phyloP scores from a whole-genome alignment of 2,888 invertebrate genomes.

The Volucella bombylans region DNA sequence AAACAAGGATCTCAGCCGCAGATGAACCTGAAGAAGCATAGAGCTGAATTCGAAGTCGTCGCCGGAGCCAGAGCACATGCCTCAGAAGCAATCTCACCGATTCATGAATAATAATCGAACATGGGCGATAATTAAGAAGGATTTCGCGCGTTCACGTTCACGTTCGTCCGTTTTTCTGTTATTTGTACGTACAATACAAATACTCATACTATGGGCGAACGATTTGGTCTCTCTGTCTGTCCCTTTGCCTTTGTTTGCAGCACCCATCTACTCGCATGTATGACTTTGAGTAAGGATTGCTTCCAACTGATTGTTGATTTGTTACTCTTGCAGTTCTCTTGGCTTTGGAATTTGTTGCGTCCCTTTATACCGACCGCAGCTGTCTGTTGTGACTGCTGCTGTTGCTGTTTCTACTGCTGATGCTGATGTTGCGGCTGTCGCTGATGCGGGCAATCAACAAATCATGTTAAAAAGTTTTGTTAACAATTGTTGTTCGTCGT shows the following conservation, averaged over 20 bases:
- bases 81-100: slow-evolving; percentile 19
- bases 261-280: slow-evolving; percentile 16
- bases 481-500: slow-evolving; percentile 66
- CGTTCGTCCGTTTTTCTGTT: not conserved
- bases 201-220: not conserved
- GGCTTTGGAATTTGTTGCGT: slow-evolving; percentile 15
- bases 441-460: slow-evolving; percentile 71
- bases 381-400: slow-evolving; percentile 45
- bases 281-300: slow-evolving; percentile 16
- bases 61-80: not conserved
- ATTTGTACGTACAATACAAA: not conserved
- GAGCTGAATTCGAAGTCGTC: not conserved
- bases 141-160: slow-evolving; percentile 54
- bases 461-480: slow-evolving; percentile 72
- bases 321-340: not conserved
- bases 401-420: slow-evolving; percentile 2
- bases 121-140: slow-evolving; percentile 74
- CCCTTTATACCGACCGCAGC: slow-evolving; percentile 45
- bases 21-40: slow-evolving; percentile 16
- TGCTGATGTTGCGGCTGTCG: slow-evolving; percentile 44
- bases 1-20: slow-evolving; percentile 66
- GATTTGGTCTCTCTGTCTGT: not conserved
- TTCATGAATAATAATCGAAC: slow-evolving; percentile 74
- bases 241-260: slow-evolving; percentile 25
- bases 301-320: slow-evolving; percentile 21